These are phyloP conservation scores for Physocephala rufipes DNA, from an alignment of 2,888 invertebrate genomes.

Conservation along the genomic window DNA sequence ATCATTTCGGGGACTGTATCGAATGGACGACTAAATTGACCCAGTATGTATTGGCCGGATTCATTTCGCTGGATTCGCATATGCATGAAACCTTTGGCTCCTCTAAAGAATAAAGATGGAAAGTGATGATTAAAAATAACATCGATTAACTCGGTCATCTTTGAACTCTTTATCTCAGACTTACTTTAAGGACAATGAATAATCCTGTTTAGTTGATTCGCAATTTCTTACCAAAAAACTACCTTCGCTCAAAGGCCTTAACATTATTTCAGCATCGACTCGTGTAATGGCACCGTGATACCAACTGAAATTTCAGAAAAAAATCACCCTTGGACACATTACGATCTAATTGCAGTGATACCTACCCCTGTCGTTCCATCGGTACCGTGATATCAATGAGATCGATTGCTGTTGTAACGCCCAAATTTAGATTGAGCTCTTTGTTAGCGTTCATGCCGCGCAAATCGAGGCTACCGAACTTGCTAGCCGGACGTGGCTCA, in stretches of 20 bases:
- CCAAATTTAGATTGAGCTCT: slow-evolving; percentile 78
- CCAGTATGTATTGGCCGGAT: slow-evolving; percentile 85
- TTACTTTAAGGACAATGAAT: slow-evolving; percentile 94
- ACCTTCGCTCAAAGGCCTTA: slow-evolving; percentile 86
- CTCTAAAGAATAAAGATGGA: slow-evolving; percentile 70
- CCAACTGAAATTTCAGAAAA: slow-evolving; percentile 73
- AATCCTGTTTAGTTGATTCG: slow-evolving; percentile 92
- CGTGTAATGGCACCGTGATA: slow-evolving; percentile 94
- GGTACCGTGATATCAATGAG: slow-evolving; percentile 83
- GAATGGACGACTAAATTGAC: slow-evolving; percentile 93
- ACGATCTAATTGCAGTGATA: slow-evolving; percentile 34
- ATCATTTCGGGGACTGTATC: slow-evolving; percentile 94
- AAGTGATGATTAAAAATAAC: not conserved
- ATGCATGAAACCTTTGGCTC: slow-evolving; percentile 95
- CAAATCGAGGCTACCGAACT: slow-evolving; percentile 66
- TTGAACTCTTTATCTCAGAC: slow-evolving; percentile 61
- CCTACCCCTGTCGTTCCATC: slow-evolving; percentile 87
- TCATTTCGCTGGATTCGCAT: slow-evolving; percentile 90
- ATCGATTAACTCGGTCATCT: no score
- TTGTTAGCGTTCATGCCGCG: slow-evolving; percentile 66
- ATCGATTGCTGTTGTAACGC: slow-evolving; percentile 73
- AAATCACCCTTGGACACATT: not conserved
- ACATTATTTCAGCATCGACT: slow-evolving; percentile 88
- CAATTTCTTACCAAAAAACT: slow-evolving; percentile 94
- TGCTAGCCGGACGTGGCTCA: slow-evolving; percentile 63